Percentiles rank a stretch among this genome's conserved stretches.
Conservation (phyloP, 2,113 vertebrate species). For the Oryzias melastigma region DNA sequence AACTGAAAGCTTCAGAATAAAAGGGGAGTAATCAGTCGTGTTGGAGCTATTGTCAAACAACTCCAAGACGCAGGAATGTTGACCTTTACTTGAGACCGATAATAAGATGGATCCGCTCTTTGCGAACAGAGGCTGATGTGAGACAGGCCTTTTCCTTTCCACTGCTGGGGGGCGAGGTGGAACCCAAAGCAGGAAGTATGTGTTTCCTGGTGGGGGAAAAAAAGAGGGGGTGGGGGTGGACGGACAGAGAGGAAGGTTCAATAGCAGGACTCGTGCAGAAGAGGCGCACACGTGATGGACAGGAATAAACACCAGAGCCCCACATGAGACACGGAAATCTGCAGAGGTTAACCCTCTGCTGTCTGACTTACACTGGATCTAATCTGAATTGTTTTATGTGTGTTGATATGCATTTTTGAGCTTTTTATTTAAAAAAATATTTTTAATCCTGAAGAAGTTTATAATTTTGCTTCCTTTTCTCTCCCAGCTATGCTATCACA, state of each 20-base stretch:
- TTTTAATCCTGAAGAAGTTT: background rate
- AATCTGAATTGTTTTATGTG: too few species aligned
- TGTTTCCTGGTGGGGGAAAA: slow-evolving; percentile 65
- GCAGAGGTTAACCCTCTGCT: slow-evolving; percentile 47
- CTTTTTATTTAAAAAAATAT: too few species aligned
- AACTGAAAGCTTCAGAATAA: background rate
- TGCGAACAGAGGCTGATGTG: background rate
- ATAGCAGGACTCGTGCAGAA: slow-evolving; percentile 64
- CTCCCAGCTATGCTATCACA: slow-evolving; percentile 87
- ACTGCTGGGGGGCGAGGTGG: slow-evolving; percentile 67
- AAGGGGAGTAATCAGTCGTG: background rate
- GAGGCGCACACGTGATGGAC: slow-evolving; percentile 59
- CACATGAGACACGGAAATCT: slow-evolving; percentile 44
- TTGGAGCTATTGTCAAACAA: background rate
- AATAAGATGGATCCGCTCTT: slow-evolving; percentile 1
- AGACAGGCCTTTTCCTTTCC: slow-evolving; percentile 5
- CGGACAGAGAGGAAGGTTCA: slow-evolving; percentile 57
- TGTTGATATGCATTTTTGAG: too few species aligned
- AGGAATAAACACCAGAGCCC: slow-evolving; percentile 75
- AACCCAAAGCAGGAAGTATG: slow-evolving; percentile 71
- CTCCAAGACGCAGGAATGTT: background rate
- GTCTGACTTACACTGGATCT: background rate
- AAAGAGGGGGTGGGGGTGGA: slow-evolving; percentile 36
- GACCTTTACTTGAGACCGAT: slow-evolving; percentile 5
- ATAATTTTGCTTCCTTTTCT: background rate